Conservation (phyloP, 2,888 invertebrate genomes). For the Frankliniella fusca region DNA sequence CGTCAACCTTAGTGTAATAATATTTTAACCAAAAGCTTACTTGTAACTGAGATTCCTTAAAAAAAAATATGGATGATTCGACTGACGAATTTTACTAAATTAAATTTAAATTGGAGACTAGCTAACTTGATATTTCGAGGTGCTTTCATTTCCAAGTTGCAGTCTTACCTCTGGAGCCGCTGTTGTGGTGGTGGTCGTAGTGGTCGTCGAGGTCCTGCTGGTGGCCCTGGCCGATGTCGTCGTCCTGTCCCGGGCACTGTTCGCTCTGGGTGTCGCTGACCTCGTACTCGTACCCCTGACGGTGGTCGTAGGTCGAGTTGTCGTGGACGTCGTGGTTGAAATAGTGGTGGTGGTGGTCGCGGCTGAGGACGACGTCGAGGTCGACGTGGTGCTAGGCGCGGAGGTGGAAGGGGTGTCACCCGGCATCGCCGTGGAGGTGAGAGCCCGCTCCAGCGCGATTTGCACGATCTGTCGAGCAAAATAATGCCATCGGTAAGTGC, state of each 20-base stretch:
- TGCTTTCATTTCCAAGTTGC: too few relatives aligned
- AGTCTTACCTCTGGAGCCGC: background rate
- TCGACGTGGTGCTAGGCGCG: background rate
- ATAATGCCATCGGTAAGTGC: too few relatives aligned
- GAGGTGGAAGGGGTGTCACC: background rate
- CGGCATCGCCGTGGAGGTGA: slow-evolving; percentile 5
- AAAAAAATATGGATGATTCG: too few relatives aligned
- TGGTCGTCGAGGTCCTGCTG: background rate
- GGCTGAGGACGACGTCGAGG: background rate
- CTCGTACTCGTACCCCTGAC: background rate
- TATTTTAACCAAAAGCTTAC: too few relatives aligned
- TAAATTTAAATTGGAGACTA: too few relatives aligned
- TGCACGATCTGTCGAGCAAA: background rate
- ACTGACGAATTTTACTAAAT: too few relatives aligned
- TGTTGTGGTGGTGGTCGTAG: background rate
- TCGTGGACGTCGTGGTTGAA: background rate
- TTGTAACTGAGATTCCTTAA: too few relatives aligned
- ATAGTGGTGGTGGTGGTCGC: background rate
- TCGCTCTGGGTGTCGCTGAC: background rate
- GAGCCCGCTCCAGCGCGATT: background rate
- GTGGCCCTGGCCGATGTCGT: background rate
- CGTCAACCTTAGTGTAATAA: background rate
- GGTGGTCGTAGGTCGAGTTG: background rate
- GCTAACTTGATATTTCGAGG: too few relatives aligned
- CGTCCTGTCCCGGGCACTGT: background rate